Evolutionary conservation across 2,113 vertebrate genomes (phyloP), one percentile per base, ranked within the genome.

Genomic region (Pteropus alecto): DNA sequence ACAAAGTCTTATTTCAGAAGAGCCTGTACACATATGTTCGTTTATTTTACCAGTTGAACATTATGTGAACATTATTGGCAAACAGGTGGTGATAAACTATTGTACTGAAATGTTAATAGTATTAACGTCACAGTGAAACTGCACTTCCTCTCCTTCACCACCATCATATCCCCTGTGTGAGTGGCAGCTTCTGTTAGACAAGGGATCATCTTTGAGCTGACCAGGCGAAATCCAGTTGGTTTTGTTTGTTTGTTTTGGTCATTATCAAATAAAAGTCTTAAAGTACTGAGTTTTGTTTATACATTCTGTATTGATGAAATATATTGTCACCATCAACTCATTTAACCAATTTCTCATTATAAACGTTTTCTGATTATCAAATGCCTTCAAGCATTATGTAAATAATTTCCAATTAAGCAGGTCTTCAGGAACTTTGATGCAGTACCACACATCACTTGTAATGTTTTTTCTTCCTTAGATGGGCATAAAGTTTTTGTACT

Each of bases 361-460:
- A 58, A 90, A 79, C 28, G 58, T 76, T 89, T 97, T 93, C 93
- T 96, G 58, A 65, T 95, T 90, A 89, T 4, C 70, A 82, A 46
- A 74, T 30, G 28, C n/a, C 43, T 87, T 96, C 19, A 74, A 78
- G 73, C 58, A 92, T 67, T 56, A 54, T 43, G 43, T 74, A 46
- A 24, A 51, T 0, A 1, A 81, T 87, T 24, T 95, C 67, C 71
- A 30, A 4, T 33, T 65, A 8, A 94, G 51, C 51, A 67, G 48
- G 22, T 21, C 30, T 97, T 95, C 30, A 21, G n/a, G 90, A 93
- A 58, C 15, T 93, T 63, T 83, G 76, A 86, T 13, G 46, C 13
- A 86, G 21, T 87, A 12, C 46, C 71, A 93, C 90, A 92, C 33
- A 92, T 67, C 30, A 78, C 60, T 93, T 95, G 38, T 83, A 90